phyloP scores from a whole-genome alignment of 1,140 invertebrate genomes.

The Dufourea novaeangliae region DNA sequence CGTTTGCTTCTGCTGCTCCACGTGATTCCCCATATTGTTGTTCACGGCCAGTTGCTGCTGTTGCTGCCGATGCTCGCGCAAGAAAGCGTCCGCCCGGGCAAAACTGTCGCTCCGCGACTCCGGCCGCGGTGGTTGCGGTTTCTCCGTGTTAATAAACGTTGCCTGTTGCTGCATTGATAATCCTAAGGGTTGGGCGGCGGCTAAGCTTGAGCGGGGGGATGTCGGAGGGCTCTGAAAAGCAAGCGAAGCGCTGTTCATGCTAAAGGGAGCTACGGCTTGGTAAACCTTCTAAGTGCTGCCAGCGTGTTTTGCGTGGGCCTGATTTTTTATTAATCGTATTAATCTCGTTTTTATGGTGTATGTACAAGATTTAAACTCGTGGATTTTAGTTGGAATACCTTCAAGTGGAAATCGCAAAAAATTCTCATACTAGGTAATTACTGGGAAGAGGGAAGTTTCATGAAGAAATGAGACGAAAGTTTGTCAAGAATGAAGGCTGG shows the following conservation, averaged over 20 bases:
- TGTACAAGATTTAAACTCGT: not conserved
- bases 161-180: constrained; percentile 58
- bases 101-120: constrained; percentile 77
- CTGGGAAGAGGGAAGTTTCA: not conserved
- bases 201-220: constrained; percentile 71
- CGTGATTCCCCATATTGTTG: constrained; percentile 31
- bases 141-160: constrained; percentile 41
- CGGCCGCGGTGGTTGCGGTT: constrained; percentile 68
- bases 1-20: constrained; percentile 44
- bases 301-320: constrained; percentile 4
- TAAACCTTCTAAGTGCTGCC: constrained; percentile 56
- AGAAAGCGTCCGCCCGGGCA: constrained; percentile 70
- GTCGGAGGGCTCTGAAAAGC: constrained; percentile 78
- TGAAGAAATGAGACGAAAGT: no score
- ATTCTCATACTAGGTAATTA: not conserved
- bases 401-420: not conserved
- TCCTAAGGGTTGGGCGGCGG: constrained; percentile 68
- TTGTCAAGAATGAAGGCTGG: not conserved
- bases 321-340: constrained; percentile 30
- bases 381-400: not conserved
- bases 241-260: constrained; percentile 76
- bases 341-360: not conserved
- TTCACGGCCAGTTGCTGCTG: constrained; percentile 34
- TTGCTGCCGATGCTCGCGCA: constrained; percentile 69
- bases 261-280: constrained; percentile 42